phyloP scores from a whole-genome alignment of 2,888 invertebrate species.

The Chromoteleia sp. region DNA sequence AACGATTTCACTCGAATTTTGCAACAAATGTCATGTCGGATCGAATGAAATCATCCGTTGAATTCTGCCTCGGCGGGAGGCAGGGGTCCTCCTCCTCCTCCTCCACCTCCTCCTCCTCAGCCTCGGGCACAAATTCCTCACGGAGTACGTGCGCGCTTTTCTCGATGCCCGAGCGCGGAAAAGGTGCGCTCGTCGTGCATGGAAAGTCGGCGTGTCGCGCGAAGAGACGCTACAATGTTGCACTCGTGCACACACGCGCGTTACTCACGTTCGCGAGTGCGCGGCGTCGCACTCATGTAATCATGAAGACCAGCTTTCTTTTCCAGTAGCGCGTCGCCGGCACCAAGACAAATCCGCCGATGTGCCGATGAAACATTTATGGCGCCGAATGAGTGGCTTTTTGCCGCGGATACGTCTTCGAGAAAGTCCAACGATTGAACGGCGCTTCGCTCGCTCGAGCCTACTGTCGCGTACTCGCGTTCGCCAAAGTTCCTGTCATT shows the following conservation, averaged over 20 bases:
- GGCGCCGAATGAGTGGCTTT: slow-evolving; percentile 19
- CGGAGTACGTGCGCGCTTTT: slow-evolving; percentile 3
- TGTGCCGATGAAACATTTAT: slow-evolving; percentile 83
- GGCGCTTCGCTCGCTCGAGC: neutral
- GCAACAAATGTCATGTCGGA: no score
- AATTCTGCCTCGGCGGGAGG: no score
- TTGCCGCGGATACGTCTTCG: slow-evolving; percentile 2
- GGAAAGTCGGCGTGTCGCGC: slow-evolving; percentile 42
- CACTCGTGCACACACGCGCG: slow-evolving; percentile 4
- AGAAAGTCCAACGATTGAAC: slow-evolving; percentile 22
- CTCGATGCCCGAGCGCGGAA: slow-evolving; percentile 31
- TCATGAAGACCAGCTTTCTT: slow-evolving; percentile 83
- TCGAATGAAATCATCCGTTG: no score
- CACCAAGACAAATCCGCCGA: slow-evolving; percentile 79
- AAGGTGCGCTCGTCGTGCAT: slow-evolving; percentile 25
- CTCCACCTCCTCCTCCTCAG: no score
- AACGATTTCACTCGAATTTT: no score
- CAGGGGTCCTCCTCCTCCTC: no score
- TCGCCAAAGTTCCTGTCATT: neutral
- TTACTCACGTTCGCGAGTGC: slow-evolving; percentile 18
- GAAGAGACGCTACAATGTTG: slow-evolving; percentile 37
- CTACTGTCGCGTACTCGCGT: slow-evolving; percentile 1
- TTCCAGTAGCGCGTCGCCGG: slow-evolving; percentile 81
- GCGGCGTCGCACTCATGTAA: slow-evolving; percentile 78
- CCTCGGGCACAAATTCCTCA: slow-evolving; percentile 13